phyloP scores from a whole-genome alignment of 92 coral and sea anemone genomes.

The Virgularia gustaviana region DNA sequence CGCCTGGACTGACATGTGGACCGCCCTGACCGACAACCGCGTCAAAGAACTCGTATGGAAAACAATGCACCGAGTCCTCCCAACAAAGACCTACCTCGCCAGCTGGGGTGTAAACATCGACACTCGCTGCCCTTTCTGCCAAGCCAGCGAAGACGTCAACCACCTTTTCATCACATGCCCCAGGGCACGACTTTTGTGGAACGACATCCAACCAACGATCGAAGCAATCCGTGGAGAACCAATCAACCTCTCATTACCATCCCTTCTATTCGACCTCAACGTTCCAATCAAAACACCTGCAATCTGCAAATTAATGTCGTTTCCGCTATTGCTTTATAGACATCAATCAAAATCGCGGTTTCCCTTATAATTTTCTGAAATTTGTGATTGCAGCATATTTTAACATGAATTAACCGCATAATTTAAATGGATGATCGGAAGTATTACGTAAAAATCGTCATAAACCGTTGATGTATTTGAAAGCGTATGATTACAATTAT shows the following conservation, averaged over 20 bases:
- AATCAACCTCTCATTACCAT: no score
- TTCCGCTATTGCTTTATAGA: neutral
- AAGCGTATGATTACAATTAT: neutral
- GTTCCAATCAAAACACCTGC: no score
- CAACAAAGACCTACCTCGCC: slow-evolving; percentile 4
- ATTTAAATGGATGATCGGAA: neutral
- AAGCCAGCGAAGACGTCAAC: slow-evolving; percentile 21
- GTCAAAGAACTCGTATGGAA: slow-evolving; percentile 7
- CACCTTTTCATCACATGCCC: slow-evolving; percentile 27
- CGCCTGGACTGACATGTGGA: slow-evolving; percentile 27
- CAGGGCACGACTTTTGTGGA: slow-evolving; percentile 29
- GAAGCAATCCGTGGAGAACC: neutral
- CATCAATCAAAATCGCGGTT: neutral
- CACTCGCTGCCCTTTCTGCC: slow-evolving; percentile 27
- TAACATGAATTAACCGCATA: neutral
- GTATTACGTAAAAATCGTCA: neutral
- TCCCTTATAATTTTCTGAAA: neutral
- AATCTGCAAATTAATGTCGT: no score
- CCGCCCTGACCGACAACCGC: neutral
- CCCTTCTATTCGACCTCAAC: no score
- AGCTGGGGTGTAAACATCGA: slow-evolving; percentile 30
- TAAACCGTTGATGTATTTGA: neutral
- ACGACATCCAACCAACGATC: neutral
- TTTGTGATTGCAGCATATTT: neutral
- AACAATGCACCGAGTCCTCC: slow-evolving; percentile 30